A percentile compares a stretch with the other conserved stretches of the same genome.
These are phyloP conservation scores for Magallana ariakensis DNA, from an alignment of 1,140 invertebrate species.

Conservation along the genomic window DNA sequence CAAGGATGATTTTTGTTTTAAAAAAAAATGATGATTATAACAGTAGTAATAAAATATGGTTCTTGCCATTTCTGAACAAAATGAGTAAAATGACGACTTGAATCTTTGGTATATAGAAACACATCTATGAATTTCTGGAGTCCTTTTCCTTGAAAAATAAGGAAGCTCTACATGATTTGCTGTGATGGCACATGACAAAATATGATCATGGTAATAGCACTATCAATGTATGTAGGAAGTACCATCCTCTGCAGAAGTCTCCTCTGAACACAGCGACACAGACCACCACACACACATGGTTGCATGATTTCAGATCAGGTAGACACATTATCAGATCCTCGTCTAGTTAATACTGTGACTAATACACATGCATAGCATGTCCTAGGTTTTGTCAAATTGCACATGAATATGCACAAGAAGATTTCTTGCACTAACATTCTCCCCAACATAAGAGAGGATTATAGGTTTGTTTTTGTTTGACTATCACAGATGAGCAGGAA, in stretches of 20 bases:
- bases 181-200: not conserved
- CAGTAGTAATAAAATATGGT: not conserved
- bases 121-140: constrained; percentile 1
- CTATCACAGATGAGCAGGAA: constrained; percentile 52
- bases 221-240: constrained; percentile 26
- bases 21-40: not conserved
- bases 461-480: constrained; percentile 21
- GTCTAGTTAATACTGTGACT: constrained; percentile 19
- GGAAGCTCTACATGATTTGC: not conserved
- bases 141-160: constrained; percentile 22
- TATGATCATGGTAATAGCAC: constrained; percentile 31
- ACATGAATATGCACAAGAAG: constrained; percentile 18
- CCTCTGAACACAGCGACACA: constrained; percentile 23
- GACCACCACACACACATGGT: not conserved
- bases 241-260: not conserved
- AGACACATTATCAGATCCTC: not conserved
- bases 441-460: not conserved
- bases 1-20: not conserved
- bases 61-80: constrained; percentile 30
- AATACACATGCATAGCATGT: constrained; percentile 10
- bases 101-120: constrained; percentile 22
- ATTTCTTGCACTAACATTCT: constrained; percentile 5
- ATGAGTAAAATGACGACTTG: constrained; percentile 4
- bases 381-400: constrained; percentile 22
- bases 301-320: constrained; percentile 29